Conservation (phyloP, 2,797 vertebrate species). For the Orientallactaga sibirica region DNA sequence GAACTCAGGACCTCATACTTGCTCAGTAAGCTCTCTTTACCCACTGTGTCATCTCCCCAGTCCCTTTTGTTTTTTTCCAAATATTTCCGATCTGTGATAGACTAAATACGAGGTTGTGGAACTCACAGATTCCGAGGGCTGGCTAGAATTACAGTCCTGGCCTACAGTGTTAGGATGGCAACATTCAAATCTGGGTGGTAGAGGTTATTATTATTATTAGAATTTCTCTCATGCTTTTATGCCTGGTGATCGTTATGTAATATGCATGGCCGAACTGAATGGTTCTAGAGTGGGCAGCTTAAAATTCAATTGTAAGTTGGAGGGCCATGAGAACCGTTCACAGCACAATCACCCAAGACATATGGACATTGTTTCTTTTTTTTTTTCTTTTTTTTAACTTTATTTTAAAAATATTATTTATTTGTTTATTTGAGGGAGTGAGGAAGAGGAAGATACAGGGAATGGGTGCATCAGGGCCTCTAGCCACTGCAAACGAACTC, state of each 20-base stretch:
- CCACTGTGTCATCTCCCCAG: too few relatives aligned
- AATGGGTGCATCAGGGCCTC: too few relatives aligned
- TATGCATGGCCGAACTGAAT: background rate
- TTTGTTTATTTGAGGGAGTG: too few relatives aligned
- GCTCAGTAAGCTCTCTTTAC: background rate
- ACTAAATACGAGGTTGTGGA: background rate
- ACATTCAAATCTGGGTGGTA: background rate
- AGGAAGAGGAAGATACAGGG: too few relatives aligned
- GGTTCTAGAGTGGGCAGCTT: background rate
- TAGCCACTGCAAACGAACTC: too few relatives aligned
- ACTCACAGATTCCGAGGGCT: background rate
- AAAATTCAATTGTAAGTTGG: background rate
- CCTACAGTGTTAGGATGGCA: background rate
- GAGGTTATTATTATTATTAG: background rate
- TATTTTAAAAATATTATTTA: too few relatives aligned
- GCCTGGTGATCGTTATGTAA: background rate
- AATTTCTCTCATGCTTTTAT: background rate
- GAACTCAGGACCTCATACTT: too few relatives aligned
- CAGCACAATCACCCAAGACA: background rate
- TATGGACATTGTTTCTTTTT: background rate
- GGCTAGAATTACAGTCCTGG: background rate
- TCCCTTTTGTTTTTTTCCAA: background rate
- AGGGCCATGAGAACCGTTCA: background rate
- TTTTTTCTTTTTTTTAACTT: too few relatives aligned
- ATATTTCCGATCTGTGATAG: background rate